Percentiles rank a stretch among this genome's conserved stretches.
These are phyloP conservation scores for Cecidostiba fungosa DNA, from an alignment of 2,888 invertebrate species.

Conservation along the genomic window DNA sequence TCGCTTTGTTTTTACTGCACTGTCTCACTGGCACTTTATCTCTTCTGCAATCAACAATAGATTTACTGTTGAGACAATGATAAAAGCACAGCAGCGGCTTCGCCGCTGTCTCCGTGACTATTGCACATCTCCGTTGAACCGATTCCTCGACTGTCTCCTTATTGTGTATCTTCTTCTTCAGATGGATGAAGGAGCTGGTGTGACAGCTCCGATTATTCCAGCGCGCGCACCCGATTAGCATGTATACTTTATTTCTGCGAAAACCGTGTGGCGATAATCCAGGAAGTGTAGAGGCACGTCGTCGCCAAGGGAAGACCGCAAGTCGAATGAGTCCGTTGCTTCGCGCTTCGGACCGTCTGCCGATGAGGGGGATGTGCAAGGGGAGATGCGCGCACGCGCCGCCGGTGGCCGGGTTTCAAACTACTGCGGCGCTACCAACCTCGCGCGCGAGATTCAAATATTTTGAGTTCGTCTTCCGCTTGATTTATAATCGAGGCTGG, in stretches of 20 bases:
- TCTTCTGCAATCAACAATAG: neutral
- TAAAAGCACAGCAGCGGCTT: neutral
- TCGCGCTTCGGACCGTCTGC: neutral
- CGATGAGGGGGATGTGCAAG: neutral
- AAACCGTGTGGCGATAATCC: neutral
- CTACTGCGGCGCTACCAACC: neutral
- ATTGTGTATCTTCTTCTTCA: no score
- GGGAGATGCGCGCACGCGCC: neutral
- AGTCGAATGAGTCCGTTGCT: slow-evolving; percentile 24
- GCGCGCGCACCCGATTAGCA: neutral
- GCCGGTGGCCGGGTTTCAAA: neutral
- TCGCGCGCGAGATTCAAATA: neutral
- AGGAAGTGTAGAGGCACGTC: neutral
- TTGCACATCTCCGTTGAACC: neutral
- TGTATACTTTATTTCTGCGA: neutral
- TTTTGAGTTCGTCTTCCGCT: neutral
- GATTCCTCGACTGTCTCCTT: neutral
- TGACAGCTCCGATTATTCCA: neutral
- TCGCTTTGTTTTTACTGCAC: neutral
- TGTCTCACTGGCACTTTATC: neutral
- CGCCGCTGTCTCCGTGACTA: neutral
- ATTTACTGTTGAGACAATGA: neutral
- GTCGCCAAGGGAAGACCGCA: slow-evolving; percentile 19
- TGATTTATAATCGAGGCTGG: neutral
- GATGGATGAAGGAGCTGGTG: no score